These are phyloP conservation scores for Thalassarche chlororhynchos DNA, from an alignment of 2,113 vertebrate species.

Conservation along the genomic window DNA sequence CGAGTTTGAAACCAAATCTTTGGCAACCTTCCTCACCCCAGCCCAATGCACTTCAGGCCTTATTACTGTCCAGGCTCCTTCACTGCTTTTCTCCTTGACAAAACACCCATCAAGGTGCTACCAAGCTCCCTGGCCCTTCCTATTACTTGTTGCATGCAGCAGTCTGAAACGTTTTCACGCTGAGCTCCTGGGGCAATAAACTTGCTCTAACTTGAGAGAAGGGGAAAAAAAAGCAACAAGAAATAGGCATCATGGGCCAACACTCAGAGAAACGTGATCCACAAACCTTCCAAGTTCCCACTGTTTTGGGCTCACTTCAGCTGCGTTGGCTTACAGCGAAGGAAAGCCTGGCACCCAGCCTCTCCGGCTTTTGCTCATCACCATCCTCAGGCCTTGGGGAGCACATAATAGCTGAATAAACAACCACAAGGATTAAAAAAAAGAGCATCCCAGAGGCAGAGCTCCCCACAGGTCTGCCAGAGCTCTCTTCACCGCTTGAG, in stretches of 20 bases:
- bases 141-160: neutral
- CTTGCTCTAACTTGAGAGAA: neutral
- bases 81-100: neutral
- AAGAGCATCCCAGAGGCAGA: neutral
- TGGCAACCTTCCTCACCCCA: neutral
- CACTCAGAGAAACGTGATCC: fast-evolving
- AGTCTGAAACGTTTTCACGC: neutral
- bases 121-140: neutral
- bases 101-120: neutral
- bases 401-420: fast-evolving
- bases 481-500: neutral
- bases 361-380: neutral
- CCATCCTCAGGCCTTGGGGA: neutral
- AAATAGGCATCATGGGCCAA: neutral
- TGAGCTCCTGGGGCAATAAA: neutral
- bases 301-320: neutral
- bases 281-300: neutral
- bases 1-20: neutral
- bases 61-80: neutral
- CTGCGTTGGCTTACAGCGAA: neutral
- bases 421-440: too few relatives aligned
- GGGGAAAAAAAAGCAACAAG: neutral
- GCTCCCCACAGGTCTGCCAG: neutral
- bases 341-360: neutral
- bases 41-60: neutral